Evolutionary conservation across 2,797 vertebrate genomes (phyloP).

Genomic region (Chaunax sp.): DNA sequence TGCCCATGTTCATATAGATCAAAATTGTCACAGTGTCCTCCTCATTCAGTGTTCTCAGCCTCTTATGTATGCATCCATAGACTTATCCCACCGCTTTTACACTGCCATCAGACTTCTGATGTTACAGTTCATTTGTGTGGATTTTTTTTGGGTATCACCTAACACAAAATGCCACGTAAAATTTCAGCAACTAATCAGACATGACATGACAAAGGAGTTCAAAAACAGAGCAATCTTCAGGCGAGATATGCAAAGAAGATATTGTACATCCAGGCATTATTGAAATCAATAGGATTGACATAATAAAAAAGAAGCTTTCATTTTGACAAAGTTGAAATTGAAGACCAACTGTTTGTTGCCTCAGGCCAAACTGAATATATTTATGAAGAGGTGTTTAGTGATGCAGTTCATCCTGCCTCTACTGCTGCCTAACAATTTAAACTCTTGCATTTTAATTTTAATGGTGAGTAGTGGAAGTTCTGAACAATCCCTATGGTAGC

Average conservation of each 20-base stretch:
- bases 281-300: constrained; percentile 29
- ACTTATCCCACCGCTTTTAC: no score
- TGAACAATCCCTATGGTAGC: not conserved
- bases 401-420: constrained; percentile 19
- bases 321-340: constrained; percentile 41
- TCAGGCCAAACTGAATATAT: constrained; percentile 28
- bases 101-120: constrained; percentile 4
- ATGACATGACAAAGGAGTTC: not conserved
- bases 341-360: constrained; percentile 31
- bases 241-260: constrained; percentile 18
- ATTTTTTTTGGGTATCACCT: not conserved
- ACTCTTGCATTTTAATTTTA: constrained; percentile 8
- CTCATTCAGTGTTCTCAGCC: not conserved
- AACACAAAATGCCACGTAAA: not conserved
- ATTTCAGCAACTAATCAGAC: constrained; percentile 18
- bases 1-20: not conserved
- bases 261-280: constrained; percentile 8
- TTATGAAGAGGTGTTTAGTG: constrained; percentile 24
- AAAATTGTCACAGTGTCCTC: not conserved
- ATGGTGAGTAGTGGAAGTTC: no score
- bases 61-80: not conserved
- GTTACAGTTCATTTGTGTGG: not conserved
- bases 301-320: constrained; percentile 28
- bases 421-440: constrained; percentile 13
- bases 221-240: constrained; percentile 6